Evolutionary conservation across 2,113 vertebrate genomes (phyloP).

Genomic region (Caretta caretta): DNA sequence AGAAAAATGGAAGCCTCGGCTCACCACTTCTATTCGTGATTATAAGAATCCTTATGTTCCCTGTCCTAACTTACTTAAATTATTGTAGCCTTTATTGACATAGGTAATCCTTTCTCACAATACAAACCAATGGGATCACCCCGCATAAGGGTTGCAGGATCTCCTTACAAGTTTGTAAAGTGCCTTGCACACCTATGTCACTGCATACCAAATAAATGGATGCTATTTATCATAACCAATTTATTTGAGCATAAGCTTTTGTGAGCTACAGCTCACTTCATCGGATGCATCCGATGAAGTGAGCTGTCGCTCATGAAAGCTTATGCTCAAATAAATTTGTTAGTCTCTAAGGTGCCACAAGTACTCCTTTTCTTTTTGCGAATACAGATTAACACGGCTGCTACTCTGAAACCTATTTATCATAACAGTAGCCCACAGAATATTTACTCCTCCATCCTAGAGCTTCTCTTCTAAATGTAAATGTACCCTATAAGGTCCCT

Average conservation of each 20-base stretch:
- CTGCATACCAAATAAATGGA: neutral
- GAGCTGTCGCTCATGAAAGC: too few relatives aligned
- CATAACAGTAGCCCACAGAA: neutral
- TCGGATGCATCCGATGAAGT: too few relatives aligned
- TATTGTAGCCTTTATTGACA: neutral
- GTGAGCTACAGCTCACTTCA: too few relatives aligned
- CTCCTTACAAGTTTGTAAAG: neutral
- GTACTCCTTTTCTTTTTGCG: too few relatives aligned
- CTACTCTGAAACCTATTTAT: neutral
- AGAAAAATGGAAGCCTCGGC: neutral
- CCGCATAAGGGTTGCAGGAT: neutral
- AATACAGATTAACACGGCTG: too few relatives aligned
- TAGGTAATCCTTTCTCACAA: neutral
- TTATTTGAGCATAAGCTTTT: too few relatives aligned
- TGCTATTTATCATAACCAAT: rapidly evolving
- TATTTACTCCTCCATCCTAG: neutral
- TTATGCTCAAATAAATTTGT: too few relatives aligned
- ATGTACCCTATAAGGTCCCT: neutral
- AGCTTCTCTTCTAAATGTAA: neutral
- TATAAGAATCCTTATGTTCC: neutral
- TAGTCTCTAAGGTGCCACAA: too few relatives aligned
- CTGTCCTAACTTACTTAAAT: neutral
- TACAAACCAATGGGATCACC: neutral
- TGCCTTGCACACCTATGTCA: neutral
- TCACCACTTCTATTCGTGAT: neutral